These are phyloP conservation scores for Cotesia congregata DNA, from an alignment of 2,888 invertebrate genomes.

Conservation along the genomic window DNA sequence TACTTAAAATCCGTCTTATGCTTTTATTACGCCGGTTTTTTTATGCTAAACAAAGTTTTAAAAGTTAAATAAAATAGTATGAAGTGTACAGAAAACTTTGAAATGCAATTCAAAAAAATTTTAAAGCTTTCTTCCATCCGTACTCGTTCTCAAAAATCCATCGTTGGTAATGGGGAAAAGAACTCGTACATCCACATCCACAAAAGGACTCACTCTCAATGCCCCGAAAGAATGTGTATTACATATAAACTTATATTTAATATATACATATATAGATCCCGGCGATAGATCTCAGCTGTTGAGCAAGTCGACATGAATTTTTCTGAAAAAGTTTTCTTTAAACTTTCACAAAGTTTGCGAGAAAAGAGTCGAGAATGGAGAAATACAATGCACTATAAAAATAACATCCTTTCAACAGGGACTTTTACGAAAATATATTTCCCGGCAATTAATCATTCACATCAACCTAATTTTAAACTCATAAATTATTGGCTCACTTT, in stretches of 20 bases:
- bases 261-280: not conserved
- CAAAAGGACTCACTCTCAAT: constrained; percentile 5
- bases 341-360: not conserved
- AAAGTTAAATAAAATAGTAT: no score
- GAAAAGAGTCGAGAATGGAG: not conserved
- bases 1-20: not conserved
- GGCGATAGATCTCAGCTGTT: constrained; percentile 15
- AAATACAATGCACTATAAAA: constrained; percentile 5
- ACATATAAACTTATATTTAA: constrained; percentile 10
- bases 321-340: constrained; percentile 8
- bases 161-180: not conserved
- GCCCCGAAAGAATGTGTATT: not conserved
- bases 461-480: constrained; percentile 9
- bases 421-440: not conserved
- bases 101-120: not conserved
- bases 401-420: not conserved
- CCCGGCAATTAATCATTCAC: not conserved
- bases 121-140: not conserved
- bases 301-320: constrained; percentile 18
- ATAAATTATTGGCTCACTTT: not conserved
- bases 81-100: not conserved
- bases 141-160: not conserved
- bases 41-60: no score
- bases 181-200: not conserved
- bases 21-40: not conserved